phyloP scores from a whole-genome alignment of 1,140 invertebrate genomes.

The Babylonia areolata region DNA sequence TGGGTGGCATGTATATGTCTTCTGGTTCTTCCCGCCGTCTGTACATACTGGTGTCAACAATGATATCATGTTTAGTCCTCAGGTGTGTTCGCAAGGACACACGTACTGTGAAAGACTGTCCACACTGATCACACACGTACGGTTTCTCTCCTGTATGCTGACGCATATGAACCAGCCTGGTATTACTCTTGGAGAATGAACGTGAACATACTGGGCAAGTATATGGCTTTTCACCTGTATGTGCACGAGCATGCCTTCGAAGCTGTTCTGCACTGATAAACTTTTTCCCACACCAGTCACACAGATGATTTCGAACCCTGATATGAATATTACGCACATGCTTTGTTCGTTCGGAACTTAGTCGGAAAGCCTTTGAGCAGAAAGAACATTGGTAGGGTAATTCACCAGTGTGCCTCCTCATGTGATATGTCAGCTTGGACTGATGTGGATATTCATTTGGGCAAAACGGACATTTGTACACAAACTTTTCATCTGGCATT shows the following conservation, averaged over 20 bases:
- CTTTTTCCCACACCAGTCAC: conserved; percentile 24
- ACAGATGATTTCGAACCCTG: conserved; percentile 9
- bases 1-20: neutral
- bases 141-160: conserved; percentile 71
- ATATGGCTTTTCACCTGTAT: conserved; percentile 18
- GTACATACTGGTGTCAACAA: neutral
- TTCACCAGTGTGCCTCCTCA: conserved; percentile 15
- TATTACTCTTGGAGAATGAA: conserved; percentile 11
- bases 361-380: neutral
- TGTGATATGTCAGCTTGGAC: neutral
- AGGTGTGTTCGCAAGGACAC: conserved; percentile 24
- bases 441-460: conserved; percentile 8
- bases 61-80: conserved; percentile 2
- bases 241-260: neutral
- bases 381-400: conserved; percentile 9
- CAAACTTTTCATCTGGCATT: too few relatives aligned
- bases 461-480: conserved; percentile 13
- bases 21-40: neutral
- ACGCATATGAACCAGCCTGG: conserved; percentile 58
- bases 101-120: conserved; percentile 17
- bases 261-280: neutral
- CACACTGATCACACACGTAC: conserved; percentile 63
- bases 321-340: neutral
- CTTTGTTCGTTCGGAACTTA: neutral
- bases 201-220: conserved; percentile 1